Evolutionary conservation across 2,888 invertebrate species (phyloP).

Genomic region (Orchesella flavescens): DNA sequence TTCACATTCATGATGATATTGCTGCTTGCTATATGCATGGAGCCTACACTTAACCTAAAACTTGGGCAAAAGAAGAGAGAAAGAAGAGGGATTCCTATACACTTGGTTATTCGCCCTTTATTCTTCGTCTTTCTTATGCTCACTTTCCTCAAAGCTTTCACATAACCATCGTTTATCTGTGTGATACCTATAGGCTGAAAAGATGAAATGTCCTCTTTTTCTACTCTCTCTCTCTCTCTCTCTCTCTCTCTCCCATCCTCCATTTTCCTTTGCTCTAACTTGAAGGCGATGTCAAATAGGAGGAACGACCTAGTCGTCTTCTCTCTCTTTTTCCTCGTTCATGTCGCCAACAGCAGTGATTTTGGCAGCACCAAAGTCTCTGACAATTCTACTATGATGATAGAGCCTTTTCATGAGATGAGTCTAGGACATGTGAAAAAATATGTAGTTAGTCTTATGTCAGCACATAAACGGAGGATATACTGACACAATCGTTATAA

Average conservation of each 20-base stretch:
- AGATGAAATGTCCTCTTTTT: slow-evolving; percentile 49
- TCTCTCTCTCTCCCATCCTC: slow-evolving; percentile 11
- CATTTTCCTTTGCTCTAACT: slow-evolving; percentile 15
- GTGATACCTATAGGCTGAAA: slow-evolving; percentile 18
- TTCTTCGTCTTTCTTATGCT: slow-evolving; percentile 15
- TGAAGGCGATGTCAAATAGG: slow-evolving; percentile 40
- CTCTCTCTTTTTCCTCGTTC: slow-evolving; percentile 12
- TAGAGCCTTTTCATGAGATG: slow-evolving; percentile 10
- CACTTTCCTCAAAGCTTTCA: slow-evolving; percentile 41
- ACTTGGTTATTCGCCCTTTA: slow-evolving; percentile 11
- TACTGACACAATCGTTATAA: slow-evolving; percentile 11
- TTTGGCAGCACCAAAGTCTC: slow-evolving; percentile 36
- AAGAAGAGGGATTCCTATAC: neutral
- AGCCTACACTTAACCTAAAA: neutral
- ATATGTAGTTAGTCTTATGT: slow-evolving; percentile 12
- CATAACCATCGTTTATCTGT: slow-evolving; percentile 34
- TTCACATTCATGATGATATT: neutral
- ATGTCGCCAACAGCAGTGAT: slow-evolving; percentile 55
- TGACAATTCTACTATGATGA: slow-evolving; percentile 46
- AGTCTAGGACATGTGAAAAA: slow-evolving; percentile 3
- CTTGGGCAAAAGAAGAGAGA: no score
- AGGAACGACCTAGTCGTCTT: slow-evolving; percentile 43
- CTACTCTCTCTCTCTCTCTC: slow-evolving; percentile 9
- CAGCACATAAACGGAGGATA: neutral
- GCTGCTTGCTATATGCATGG: neutral